phyloP scores from a whole-genome alignment of 2,113 vertebrate genomes.

The Thinocorus orbignyianus region DNA sequence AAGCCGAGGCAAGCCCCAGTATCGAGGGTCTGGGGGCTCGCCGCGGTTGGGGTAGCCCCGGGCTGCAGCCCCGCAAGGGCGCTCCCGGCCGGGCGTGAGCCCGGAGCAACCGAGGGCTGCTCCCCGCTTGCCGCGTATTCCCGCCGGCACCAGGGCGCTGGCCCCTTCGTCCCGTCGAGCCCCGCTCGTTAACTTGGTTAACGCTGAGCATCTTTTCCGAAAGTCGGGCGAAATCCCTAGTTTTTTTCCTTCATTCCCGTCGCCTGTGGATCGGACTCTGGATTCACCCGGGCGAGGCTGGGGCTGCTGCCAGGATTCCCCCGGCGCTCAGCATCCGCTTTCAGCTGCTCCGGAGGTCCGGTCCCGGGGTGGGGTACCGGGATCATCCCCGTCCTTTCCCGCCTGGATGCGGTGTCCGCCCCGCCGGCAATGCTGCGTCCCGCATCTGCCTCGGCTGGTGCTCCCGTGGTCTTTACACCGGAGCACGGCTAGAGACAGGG shows the following conservation, averaged over 20 bases:
- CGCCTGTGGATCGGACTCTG: not conserved
- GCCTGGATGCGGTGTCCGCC: not conserved
- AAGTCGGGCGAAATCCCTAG: not conserved
- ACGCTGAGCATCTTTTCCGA: not conserved
- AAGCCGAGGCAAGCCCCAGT: not conserved
- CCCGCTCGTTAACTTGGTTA: not conserved
- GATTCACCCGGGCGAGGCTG: not conserved
- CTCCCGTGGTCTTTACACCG: not conserved
- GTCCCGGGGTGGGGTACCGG: not conserved
- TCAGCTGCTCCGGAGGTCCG: not conserved
- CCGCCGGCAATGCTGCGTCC: accelerated
- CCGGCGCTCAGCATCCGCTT: not conserved
- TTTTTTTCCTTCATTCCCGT: not conserved
- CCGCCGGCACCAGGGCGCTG: not conserved
- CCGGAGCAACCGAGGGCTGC: not conserved
- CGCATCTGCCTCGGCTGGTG: not conserved
- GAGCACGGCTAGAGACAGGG: not conserved
- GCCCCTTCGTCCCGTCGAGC: not conserved
- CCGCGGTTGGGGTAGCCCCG: not conserved
- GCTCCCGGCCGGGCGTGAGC: not conserved
- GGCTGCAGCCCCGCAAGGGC: not conserved
- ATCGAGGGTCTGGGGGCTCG: no score
- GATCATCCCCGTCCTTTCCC: not conserved
- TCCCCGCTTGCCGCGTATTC: not conserved
- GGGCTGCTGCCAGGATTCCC: not conserved